Conservation (phyloP, 2,888 invertebrate species). For the Oligia strigilis region DNA sequence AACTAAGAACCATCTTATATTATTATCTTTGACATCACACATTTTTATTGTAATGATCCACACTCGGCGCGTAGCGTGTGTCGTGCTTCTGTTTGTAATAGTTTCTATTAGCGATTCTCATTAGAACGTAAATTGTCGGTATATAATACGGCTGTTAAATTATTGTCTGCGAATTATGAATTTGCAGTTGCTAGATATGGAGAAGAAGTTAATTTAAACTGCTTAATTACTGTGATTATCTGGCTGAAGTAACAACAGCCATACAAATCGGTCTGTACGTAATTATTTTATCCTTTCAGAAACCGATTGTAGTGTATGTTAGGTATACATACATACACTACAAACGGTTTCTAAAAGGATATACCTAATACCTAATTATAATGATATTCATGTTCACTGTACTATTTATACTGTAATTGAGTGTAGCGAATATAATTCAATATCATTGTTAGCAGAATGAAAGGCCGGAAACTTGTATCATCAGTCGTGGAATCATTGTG, state of each 20-base stretch:
- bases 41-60: conserved; percentile 9
- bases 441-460: conserved; percentile 11
- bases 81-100: conserved; percentile 4
- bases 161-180: conserved; percentile 18
- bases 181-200: conserved; percentile 20
- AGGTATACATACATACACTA: too few species aligned
- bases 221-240: background rate
- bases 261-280: background rate
- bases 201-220: background rate
- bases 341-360: too few species aligned
- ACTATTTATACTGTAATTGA: background rate
- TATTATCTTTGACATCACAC: conserved; percentile 4
- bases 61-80: conserved; percentile 8
- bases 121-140: conserved; percentile 7
- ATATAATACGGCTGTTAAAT: conserved; percentile 13
- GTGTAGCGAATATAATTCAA: conserved; percentile 2
- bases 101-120: conserved; percentile 1
- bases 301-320: background rate
- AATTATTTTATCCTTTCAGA: background rate
- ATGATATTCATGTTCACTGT: conserved; percentile 1
- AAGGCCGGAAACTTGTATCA: background rate
- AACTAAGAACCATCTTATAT: background rate
- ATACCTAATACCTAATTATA: too few species aligned
- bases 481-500: background rate
- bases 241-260: background rate